These are phyloP conservation scores for Amiota mariae DNA, from an alignment of 2,888 invertebrate genomes.

Conservation along the genomic window DNA sequence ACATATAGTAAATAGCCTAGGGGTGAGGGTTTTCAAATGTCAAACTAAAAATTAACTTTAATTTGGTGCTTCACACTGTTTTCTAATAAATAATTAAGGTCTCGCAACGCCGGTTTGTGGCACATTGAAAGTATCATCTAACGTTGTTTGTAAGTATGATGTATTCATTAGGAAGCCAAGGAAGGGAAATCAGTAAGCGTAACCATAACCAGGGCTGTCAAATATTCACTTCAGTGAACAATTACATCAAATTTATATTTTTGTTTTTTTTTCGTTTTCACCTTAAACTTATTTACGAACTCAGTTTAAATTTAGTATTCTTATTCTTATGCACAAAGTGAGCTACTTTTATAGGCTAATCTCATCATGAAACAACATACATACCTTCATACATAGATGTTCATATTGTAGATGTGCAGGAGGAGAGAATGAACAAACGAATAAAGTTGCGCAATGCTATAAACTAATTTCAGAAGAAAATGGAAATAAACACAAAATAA, in stretches of 20 bases:
- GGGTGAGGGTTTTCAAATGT: no score
- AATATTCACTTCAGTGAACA: background rate
- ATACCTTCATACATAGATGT: no score
- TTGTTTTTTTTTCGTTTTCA: no score
- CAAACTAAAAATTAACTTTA: background rate
- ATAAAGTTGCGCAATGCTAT: constrained; percentile 10
- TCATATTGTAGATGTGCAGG: no score
- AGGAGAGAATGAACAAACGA: background rate
- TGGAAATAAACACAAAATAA: background rate
- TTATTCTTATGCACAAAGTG: no score
- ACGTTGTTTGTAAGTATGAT: no score
- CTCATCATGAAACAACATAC: constrained; percentile 11
- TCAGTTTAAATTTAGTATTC: no score
- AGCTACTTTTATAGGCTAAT: constrained; percentile 26
- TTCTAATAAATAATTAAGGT: constrained; percentile 21
- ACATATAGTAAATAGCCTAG: no score
- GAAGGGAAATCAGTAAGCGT: no score
- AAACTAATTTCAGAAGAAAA: constrained; percentile 24
- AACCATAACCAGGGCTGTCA: no score
- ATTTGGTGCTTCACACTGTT: background rate
- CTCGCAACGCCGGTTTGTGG: background rate
- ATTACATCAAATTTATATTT: background rate
- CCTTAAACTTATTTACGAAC: no score
- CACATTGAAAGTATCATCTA: constrained; percentile 5
- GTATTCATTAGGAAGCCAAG: no score